These are phyloP conservation scores for Crypturellus tataupa DNA, from an alignment of 2,797 vertebrate species.

Conservation along the genomic window DNA sequence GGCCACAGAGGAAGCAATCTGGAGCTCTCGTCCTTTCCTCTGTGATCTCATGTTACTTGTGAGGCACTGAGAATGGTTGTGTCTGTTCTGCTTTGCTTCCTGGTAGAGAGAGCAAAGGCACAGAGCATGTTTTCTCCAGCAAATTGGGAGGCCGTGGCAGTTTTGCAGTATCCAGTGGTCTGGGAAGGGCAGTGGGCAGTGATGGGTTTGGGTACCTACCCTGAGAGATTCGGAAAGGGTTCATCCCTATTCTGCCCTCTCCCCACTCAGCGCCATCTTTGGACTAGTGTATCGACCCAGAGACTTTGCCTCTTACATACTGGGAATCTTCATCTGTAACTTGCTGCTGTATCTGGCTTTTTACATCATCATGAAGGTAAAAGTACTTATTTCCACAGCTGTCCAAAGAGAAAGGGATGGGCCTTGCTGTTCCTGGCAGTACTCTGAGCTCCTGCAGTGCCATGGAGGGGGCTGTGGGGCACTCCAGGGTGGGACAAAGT, in stretches of 20 bases:
- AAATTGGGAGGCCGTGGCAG: background rate
- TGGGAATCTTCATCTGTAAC: conserved; percentile 87
- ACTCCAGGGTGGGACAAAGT: background rate
- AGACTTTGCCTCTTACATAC: conserved; percentile 85
- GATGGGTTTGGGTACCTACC: background rate
- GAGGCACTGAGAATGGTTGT: fast-evolving
- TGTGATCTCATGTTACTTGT: background rate
- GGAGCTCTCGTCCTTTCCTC: background rate
- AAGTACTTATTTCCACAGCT: background rate
- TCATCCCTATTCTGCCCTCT: background rate
- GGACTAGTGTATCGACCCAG: conserved; percentile 82
- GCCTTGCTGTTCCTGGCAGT: background rate
- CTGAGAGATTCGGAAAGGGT: background rate
- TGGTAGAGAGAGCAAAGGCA: background rate
- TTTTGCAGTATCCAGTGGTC: background rate
- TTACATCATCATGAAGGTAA: conserved; percentile 89
- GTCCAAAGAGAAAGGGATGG: background rate
- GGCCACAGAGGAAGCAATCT: background rate
- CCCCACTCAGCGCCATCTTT: conserved; percentile 78
- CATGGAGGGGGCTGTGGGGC: background rate
- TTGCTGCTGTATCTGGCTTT: conserved; percentile 86
- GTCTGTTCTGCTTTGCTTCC: background rate
- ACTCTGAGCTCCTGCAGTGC: background rate
- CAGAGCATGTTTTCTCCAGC: background rate
- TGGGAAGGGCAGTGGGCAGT: background rate